Evolutionary conservation across 2,113 vertebrate species (phyloP), one percentile per base, ranked within the genome.

Genomic region (Alces alces): DNA sequence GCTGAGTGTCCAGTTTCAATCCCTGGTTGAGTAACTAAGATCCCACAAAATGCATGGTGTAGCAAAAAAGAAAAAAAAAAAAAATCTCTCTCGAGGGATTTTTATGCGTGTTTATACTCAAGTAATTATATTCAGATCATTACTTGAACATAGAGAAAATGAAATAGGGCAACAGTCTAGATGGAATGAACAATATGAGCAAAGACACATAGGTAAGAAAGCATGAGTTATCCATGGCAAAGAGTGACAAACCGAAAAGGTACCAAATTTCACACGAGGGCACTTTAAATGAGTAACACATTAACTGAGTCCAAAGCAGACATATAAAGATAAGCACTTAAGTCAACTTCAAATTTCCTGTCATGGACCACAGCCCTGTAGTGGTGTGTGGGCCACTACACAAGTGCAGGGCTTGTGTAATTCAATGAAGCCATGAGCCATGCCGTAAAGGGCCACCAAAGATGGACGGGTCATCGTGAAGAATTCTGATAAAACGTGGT

Each of bases 81-180:
- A n/a, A n/a, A n/a, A n/a, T 64, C 19, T 66, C 19, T 36, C 1
- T 50, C 89, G 27, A 61, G 43, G 45, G 89, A 86, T 70, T 45
- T 95, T 93, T 27, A 58, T 0, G 12, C 16, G 45, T 33, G 23
- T 19, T 85, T 39, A 52, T n/a, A 50, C 8, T 28, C n/a, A 87
- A 39, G 30, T 88, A 87, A 86, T 96, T 86, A 93, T n/a, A 97
- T 36, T 6, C 19, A 93, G 43, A 78, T 89, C 9, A 92, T 94
- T 33, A 80, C 82, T 28, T 93, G 39, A 91, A 93, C 73, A 58
- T 1, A 60, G 36, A 93, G 14, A 45, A 96, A 88, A 91, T 58
- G 21, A 97, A 88, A 93, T 17, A 17, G 11, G 21, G 19, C 57
- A 57, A 85, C 4, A 73, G 57, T 92, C 39, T 86, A 82, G 39